phyloP scores from a whole-genome alignment of 2,888 invertebrate genomes.

The Troglohyphantes excavatus region DNA sequence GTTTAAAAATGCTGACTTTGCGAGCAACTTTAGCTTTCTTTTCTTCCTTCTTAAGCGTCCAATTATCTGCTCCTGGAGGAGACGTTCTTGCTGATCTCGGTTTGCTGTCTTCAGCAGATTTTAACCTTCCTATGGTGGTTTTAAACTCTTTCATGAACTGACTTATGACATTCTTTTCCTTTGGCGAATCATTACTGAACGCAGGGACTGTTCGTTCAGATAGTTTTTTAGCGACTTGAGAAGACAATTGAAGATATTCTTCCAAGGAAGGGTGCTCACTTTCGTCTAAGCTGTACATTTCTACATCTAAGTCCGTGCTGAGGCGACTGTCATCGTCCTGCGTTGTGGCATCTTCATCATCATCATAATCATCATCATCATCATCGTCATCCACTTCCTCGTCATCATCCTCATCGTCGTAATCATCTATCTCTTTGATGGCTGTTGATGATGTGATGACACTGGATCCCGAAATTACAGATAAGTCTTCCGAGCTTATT shows the following conservation, averaged over 20 bases:
- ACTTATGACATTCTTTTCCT: constrained; percentile 71
- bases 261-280: constrained; percentile 78
- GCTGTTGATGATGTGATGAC: constrained; percentile 70
- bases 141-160: constrained; percentile 77
- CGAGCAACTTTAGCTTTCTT: constrained; percentile 58
- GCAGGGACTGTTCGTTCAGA: constrained; percentile 76
- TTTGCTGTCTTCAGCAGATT: constrained; percentile 50
- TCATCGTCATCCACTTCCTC: not conserved
- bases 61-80: constrained; percentile 69
- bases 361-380: constrained; percentile 57
- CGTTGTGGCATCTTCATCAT: constrained; percentile 43
- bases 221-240: constrained; percentile 76
- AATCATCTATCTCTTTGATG: constrained; percentile 64
- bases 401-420: constrained; percentile 59
- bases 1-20: constrained; percentile 71
- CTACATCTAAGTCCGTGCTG: constrained; percentile 69
- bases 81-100: constrained; percentile 42
- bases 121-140: constrained; percentile 68
- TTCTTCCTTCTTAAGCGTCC: constrained; percentile 74
- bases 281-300: constrained; percentile 65
- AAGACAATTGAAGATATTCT: constrained; percentile 75
- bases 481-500: constrained; percentile 55
- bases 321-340: constrained; percentile 71
- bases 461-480: constrained; percentile 67
- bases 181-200: constrained; percentile 58